phyloP scores from a whole-genome alignment of 2,113 vertebrate genomes.

The Formicarius rufipectus region DNA sequence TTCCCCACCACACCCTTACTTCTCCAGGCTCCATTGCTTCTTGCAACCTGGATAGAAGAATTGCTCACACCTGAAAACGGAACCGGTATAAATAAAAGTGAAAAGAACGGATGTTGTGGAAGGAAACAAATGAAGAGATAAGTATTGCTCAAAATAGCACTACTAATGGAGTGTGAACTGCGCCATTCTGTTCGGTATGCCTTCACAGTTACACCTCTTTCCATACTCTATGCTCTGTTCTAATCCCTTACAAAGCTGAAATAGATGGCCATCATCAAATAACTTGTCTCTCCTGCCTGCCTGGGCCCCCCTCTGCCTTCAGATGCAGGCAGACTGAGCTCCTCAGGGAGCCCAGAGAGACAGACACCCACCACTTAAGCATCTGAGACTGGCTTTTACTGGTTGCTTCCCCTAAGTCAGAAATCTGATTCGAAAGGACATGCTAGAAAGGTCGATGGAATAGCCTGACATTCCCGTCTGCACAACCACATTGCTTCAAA shows the following conservation, averaged over 20 bases:
- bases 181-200: background rate
- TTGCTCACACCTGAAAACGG: background rate
- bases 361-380: accelerated
- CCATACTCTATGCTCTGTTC: accelerated
- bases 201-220: background rate
- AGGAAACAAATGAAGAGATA: background rate
- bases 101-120: background rate
- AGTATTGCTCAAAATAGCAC: background rate
- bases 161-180: background rate
- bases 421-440: background rate
- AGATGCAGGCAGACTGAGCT: background rate
- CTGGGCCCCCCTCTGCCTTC: accelerated
- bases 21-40: background rate
- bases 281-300: background rate
- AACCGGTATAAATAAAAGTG: background rate
- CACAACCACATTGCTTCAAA: background rate
- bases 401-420: background rate
- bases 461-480: background rate
- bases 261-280: background rate
- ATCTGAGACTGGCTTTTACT: background rate
- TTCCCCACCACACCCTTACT: background rate
- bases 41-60: background rate
- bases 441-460: background rate
- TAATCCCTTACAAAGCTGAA: background rate
- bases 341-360: background rate